Conservation (phyloP, 1,140 invertebrate species). For the Nasonia giraulti region DNA sequence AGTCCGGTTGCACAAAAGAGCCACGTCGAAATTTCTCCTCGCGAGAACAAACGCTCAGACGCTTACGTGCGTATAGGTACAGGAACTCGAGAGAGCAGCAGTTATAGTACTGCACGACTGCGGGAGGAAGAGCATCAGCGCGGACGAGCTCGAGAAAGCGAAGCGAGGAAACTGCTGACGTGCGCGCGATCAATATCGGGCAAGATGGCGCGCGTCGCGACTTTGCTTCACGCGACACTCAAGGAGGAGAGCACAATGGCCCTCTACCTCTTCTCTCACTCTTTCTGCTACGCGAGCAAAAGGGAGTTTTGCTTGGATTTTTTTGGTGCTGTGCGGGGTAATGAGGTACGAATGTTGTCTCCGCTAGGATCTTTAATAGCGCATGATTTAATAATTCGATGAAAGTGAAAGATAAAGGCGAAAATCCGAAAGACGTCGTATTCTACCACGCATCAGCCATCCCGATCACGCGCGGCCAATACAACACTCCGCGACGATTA, state of each 20-base stretch:
- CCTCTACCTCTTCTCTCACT: slow-evolving; percentile 55
- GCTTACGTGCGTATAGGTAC: no score
- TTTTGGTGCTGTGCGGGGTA: background rate
- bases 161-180: slow-evolving; percentile 16
- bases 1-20: no score
- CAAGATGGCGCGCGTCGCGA: slow-evolving; percentile 70
- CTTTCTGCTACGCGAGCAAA: slow-evolving; percentile 45
- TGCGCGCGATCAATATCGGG: slow-evolving; percentile 73
- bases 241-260: slow-evolving; percentile 70
- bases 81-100: background rate
- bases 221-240: slow-evolving; percentile 45
- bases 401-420: no score
- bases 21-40: no score
- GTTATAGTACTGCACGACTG: background rate
- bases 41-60: no score
- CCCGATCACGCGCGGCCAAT: background rate
- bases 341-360: background rate
- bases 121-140: slow-evolving; percentile 9
- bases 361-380: no score
- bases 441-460: background rate
- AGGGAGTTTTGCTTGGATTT: background rate
- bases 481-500: background rate
- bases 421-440: no score
- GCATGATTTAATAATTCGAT: no score
- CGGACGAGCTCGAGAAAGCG: background rate